Percentiles rank a stretch among this genome's conserved stretches.
Evolutionary conservation across 2,888 invertebrate species (phyloP).

Genomic region (Acanthosepion esculentum): DNA sequence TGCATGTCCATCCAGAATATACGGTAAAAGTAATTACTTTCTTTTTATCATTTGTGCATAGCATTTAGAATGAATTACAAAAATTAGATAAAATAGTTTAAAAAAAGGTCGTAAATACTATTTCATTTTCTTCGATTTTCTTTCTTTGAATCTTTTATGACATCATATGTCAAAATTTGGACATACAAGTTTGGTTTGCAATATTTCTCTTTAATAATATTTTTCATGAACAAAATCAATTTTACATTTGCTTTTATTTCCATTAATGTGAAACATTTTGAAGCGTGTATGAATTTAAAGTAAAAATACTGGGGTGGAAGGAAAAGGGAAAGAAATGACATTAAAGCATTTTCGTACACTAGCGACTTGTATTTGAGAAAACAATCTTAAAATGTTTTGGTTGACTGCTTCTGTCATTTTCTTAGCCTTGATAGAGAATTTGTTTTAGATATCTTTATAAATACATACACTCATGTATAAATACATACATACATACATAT

Average conservation of each 20-base stretch:
- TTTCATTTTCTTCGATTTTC: neutral
- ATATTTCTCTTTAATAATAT: neutral
- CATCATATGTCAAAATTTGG: neutral
- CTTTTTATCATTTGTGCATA: neutral
- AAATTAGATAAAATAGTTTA: neutral
- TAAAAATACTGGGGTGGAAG: neutral
- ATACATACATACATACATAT: too few species aligned
- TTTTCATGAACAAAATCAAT: neutral
- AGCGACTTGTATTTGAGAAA: neutral
- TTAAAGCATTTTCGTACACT: neutral
- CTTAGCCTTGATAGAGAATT: neutral
- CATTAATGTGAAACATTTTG: constrained; percentile 21
- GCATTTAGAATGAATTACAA: neutral
- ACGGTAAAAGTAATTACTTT: neutral
- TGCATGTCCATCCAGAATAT: neutral
- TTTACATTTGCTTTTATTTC: constrained; percentile 33
- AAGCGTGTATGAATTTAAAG: neutral
- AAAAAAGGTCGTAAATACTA: neutral
- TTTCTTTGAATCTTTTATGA: neutral
- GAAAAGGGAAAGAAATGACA: neutral
- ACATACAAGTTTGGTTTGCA: neutral
- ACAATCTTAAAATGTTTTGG: constrained; percentile 4
- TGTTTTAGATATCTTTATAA: neutral
- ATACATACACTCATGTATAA: neutral
- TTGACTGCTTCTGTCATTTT: neutral